Evolutionary conservation across 2,888 invertebrate genomes (phyloP).

Genomic region (Anoncus sp.): DNA sequence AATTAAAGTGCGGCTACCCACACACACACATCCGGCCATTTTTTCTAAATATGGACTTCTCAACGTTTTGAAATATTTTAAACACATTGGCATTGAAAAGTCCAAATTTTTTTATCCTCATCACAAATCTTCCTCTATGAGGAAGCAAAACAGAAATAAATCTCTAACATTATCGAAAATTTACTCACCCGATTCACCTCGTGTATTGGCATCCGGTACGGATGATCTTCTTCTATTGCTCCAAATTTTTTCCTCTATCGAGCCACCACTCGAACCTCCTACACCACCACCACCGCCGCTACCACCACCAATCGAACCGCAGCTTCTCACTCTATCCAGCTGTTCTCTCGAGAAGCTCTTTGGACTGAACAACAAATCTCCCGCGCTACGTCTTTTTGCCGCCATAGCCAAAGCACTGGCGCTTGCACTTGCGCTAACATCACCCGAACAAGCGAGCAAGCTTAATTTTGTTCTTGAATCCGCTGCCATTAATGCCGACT

Average conservation of each 20-base stretch:
- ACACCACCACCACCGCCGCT: conserved; percentile 87
- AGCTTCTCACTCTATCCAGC: conserved; percentile 89
- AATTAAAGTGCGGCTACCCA: no score
- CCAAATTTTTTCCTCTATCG: conserved; percentile 82
- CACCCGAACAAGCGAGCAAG: conserved; percentile 86
- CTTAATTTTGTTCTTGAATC: conserved; percentile 92
- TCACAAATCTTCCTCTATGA: no score
- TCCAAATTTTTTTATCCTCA: no score
- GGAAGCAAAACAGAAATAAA: neutral
- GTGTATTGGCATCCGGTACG: conserved; percentile 81
- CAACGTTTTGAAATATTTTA: no score
- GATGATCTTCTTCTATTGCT: conserved; percentile 81
- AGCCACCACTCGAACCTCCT: conserved; percentile 84
- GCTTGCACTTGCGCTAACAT: conserved; percentile 82
- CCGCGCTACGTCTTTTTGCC: conserved; percentile 92
- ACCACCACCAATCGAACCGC: conserved; percentile 90
- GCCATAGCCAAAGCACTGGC: conserved; percentile 88
- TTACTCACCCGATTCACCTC: conserved; percentile 79
- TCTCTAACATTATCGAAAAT: neutral
- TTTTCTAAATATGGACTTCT: no score
- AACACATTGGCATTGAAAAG: no score
- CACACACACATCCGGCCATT: no score
- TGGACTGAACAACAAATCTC: conserved; percentile 92
- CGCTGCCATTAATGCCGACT: conserved; percentile 94
- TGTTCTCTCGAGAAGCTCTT: conserved; percentile 91